Evolutionary conservation across 2,113 vertebrate species (phyloP), one percentile per base, ranked within the genome.

Genomic region (Colius striatus): DNA sequence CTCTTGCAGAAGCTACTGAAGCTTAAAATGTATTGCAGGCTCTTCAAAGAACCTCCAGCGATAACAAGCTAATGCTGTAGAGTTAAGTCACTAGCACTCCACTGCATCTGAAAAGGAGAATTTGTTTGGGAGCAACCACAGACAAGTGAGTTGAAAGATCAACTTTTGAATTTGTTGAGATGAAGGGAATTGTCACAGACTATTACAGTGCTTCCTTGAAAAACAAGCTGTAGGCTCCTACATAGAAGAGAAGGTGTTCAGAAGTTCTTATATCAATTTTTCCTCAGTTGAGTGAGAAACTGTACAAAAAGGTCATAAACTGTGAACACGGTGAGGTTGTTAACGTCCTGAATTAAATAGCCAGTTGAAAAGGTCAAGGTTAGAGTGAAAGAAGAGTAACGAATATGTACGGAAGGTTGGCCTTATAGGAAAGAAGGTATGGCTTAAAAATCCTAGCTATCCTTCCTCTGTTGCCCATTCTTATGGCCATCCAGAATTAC

Each of bases 321-420:
- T 55, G 14, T 27, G 9, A 93, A 58, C 13, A 30, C 2, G 25
- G 34, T 7, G 55, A 77, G 10, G 19, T 14, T 58, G 58, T 47
- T 87, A 71, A 75, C 71, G 74, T 61, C 45, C 53, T 84, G 72
- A 94, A 94, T 93, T 94, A 89, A 92, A 81, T 12, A 78, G 34
- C 22, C 78, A 62, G 29, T 22, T 84, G 65, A 47, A 93, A 94
- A 95, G 92, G 63, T 84, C 72, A 90, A 92, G 83, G 65, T 83
- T 62, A 60, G 70, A 84, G 18, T 50, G n/a, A 85, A 91, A 60
- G 48, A 13, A 41, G 18, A 81, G 27, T 47, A 88, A 58, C 66
- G 83, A 89, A 93, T 45, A 51, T 0, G 2, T 38, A 65, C 51
- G 11, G 60, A 84, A 86, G 27, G 18, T 73, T 58, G 93, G 13